Base-by-base conservation (phyloP, 1,140 invertebrate genomes). In the Formica exsecta region DNA sequence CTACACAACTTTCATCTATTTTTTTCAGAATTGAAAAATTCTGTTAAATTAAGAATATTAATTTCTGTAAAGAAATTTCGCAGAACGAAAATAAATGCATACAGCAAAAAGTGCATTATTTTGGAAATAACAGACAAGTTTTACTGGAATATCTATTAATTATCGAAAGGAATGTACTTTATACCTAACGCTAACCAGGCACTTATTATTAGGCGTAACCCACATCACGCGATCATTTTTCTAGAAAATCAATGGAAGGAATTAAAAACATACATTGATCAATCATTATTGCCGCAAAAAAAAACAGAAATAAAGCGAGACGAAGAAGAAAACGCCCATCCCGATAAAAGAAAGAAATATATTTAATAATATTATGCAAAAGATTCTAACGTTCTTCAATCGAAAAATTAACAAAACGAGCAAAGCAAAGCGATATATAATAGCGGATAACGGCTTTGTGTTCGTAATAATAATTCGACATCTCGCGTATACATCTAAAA, bases 401-500 rank as follows among this genome's bases (percentile, higher is more conserved):
- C 7, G 61, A 57, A 29, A 22, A 41, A 16, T 51, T 8, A 48
- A 68, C 44, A 29, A 22, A 8, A 57, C 48, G 62, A 70, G 61
- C 41, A 70, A 71, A 70, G 22, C 25, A 51, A 68, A 16, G 64
- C 65, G 36, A 81, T 66, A 66, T 13, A 22, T 48, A 62, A 66
- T 44, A 38, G 32, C 44, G 48, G 59, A 51, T n/a, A 81, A 32
- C 32, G 38, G 32, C 51, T 25, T 51, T 51, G 38, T 38, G 9
- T 80, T 29, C 32, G 41, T 65, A 41, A 51, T 66, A 64, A 76
- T 79, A 66, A 66, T 38, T 51, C 61, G 66, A 79, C 25, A 29
- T 79, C 61, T 19, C 75, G 25, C n/a, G 36, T 44, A 80, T 44
- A 80, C 32, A 70, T 81, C 65, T 81, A 80, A 80, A 81, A 38